phyloP scores from a whole-genome alignment of 2,113 vertebrate species.

The Xyrauchen texanus region DNA sequence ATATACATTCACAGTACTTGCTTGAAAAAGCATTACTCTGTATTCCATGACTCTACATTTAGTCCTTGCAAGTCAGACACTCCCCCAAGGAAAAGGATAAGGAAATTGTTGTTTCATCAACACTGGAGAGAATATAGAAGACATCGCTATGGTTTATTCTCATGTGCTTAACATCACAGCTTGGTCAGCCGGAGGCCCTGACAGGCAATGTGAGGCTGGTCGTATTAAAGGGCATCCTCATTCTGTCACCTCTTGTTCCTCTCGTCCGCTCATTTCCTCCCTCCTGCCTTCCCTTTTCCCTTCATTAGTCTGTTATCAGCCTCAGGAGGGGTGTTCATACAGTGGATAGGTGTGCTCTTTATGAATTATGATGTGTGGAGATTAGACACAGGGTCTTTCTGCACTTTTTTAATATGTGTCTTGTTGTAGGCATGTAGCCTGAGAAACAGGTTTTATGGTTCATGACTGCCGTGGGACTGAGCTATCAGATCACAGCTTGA shows the following conservation, averaged over 20 bases:
- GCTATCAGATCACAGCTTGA: conserved; percentile 40
- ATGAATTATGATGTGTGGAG: background rate
- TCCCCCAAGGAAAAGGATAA: background rate
- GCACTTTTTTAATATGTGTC: conserved; percentile 32
- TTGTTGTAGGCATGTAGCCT: background rate
- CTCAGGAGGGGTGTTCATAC: conserved; percentile 17
- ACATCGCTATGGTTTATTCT: conserved; percentile 31
- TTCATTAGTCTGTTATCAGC: conserved; percentile 11
- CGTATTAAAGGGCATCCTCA: conserved; percentile 49
- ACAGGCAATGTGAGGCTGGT: conserved; percentile 18
- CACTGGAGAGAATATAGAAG: conserved; percentile 11
- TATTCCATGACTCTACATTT: background rate
- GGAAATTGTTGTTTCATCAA: background rate
- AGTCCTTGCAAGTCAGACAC: background rate
- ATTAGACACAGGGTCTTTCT: conserved; percentile 1
- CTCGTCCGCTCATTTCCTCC: too few species aligned
- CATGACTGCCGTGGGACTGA: background rate
- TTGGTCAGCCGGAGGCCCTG: conserved; percentile 39
- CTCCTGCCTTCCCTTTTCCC: conserved; percentile 9
- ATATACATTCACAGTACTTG: too few species aligned
- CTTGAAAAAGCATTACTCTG: too few species aligned
- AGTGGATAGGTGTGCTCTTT: conserved; percentile 38
- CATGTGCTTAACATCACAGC: conserved; percentile 18
- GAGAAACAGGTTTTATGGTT: conserved; percentile 1
- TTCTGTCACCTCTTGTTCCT: too few species aligned